These are phyloP conservation scores for Peromyscus aztecus DNA, from an alignment of 2,797 vertebrate genomes.

Conservation along the genomic window DNA sequence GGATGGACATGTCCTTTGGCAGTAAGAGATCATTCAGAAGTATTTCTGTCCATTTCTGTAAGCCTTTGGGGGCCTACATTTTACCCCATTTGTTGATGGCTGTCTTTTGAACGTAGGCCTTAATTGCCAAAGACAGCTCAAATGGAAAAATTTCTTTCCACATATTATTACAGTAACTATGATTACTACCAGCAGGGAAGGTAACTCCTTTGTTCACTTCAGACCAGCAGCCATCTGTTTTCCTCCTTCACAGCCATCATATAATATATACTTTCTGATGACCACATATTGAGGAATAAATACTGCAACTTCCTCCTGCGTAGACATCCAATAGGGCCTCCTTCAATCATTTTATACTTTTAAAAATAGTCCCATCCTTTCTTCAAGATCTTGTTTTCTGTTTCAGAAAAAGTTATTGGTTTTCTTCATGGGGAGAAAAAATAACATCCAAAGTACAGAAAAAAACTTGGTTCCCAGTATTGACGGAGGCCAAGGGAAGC, in stretches of 20 bases:
- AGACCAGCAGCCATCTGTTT: conserved; percentile 4
- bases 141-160: conserved; percentile 24
- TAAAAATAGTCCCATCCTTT: conserved; percentile 65
- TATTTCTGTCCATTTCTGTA: neutral
- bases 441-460: neutral
- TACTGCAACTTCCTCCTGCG: conserved; percentile 60
- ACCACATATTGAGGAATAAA: conserved; percentile 43
- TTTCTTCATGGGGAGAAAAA: conserved; percentile 64
- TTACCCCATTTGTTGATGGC: neutral
- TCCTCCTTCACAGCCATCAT: conserved; percentile 33
- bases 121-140: conserved; percentile 57
- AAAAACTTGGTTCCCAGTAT: neutral
- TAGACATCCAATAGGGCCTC: conserved; percentile 37
- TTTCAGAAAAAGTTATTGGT: conserved; percentile 49
- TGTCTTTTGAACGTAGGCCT: conserved; percentile 29
- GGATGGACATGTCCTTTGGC: neutral
- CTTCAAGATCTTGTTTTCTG: conserved; percentile 51
- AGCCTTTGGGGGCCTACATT: neutral
- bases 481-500: neutral
- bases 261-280: conserved; percentile 56
- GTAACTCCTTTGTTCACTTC: conserved; percentile 42
- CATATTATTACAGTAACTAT: conserved; percentile 8
- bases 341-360: conserved; percentile 65
- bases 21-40: conserved; percentile 33
- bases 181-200: conserved; percentile 60